Percentiles rank a stretch among this genome's conserved stretches.
phyloP scores from a whole-genome alignment of 1,140 invertebrate species.

The Sycophaga agraensis region DNA sequence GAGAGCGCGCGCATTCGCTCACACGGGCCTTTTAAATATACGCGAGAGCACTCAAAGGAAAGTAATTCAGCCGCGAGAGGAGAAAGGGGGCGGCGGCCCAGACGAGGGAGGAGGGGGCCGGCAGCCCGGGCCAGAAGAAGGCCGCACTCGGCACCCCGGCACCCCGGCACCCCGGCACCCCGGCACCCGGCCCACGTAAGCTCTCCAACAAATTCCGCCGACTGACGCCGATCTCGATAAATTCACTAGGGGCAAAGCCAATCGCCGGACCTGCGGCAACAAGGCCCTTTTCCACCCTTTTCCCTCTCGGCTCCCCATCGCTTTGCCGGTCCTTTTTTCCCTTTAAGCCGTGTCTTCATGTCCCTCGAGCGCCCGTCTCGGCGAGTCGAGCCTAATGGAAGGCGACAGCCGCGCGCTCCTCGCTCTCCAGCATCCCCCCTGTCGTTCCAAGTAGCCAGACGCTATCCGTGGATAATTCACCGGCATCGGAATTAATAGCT shows the following conservation, averaged over 20 bases:
- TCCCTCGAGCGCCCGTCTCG: slow-evolving; percentile 36
- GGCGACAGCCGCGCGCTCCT: slow-evolving; percentile 9
- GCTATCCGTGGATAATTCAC: slow-evolving; percentile 8
- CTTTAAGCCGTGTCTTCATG: too few relatives aligned
- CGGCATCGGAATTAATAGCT: not conserved
- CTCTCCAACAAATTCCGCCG: slow-evolving; percentile 22
- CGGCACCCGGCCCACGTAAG: too few relatives aligned
- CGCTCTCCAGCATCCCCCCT: not conserved
- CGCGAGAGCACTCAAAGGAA: slow-evolving; percentile 4
- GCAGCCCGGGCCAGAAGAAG: not conserved
- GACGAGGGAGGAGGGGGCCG: not conserved
- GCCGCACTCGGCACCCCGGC: too few relatives aligned
- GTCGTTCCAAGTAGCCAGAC: not conserved
- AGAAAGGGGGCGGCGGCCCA: slow-evolving; percentile 4
- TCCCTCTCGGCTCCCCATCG: slow-evolving; percentile 22
- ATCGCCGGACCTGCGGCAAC: slow-evolving; percentile 10
- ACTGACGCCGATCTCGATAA: slow-evolving; percentile 23
- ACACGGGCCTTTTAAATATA: slow-evolving; percentile 22
- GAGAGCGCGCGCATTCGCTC: slow-evolving; percentile 18
- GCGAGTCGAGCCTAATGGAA: slow-evolving; percentile 45
- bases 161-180: too few relatives aligned
- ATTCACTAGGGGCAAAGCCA: slow-evolving; percentile 26
- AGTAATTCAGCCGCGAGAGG: not conserved
- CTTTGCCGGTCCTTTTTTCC: slow-evolving; percentile 22
- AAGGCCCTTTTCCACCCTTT: slow-evolving; percentile 10